Conservation (phyloP, 2,888 invertebrate species). For the Dexiosoma caninum region DNA sequence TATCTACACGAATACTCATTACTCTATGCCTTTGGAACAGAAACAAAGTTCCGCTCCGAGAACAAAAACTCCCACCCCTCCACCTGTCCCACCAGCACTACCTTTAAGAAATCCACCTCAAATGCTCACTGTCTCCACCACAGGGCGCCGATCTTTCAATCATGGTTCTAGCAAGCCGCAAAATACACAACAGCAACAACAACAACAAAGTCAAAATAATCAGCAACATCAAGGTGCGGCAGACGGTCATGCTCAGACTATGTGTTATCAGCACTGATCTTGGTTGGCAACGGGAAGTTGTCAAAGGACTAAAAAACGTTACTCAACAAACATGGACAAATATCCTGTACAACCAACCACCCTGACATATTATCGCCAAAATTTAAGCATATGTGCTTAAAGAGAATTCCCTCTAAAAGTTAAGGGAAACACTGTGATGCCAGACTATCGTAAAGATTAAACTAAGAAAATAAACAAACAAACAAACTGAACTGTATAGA, state of each 20-base stretch:
- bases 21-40: constrained; percentile 76
- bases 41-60: constrained; percentile 66
- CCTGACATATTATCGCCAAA: constrained; percentile 67
- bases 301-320: constrained; percentile 48
- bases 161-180: constrained; percentile 44
- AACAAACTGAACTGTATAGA: constrained; percentile 35
- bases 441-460: constrained; percentile 61
- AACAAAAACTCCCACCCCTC: constrained; percentile 75
- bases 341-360: constrained; percentile 45
- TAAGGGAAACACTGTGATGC: constrained; percentile 73
- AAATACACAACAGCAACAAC: constrained; percentile 3
- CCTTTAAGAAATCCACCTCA: constrained; percentile 75
- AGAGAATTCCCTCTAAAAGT: not conserved
- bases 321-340: constrained; percentile 39
- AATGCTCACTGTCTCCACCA: constrained; percentile 64
- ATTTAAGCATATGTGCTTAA: constrained; percentile 73
- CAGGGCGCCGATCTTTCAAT: constrained; percentile 64
- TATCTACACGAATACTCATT: constrained; percentile 75
- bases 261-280: constrained; percentile 75
- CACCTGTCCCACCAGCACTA: constrained; percentile 76
- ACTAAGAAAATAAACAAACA: not conserved
- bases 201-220: too few relatives aligned
- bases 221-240: not conserved
- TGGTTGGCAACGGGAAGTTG: constrained; percentile 65
- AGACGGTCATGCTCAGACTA: constrained; percentile 66